phyloP scores from a whole-genome alignment of 2,797 vertebrate species.

The Coendou prehensilis region DNA sequence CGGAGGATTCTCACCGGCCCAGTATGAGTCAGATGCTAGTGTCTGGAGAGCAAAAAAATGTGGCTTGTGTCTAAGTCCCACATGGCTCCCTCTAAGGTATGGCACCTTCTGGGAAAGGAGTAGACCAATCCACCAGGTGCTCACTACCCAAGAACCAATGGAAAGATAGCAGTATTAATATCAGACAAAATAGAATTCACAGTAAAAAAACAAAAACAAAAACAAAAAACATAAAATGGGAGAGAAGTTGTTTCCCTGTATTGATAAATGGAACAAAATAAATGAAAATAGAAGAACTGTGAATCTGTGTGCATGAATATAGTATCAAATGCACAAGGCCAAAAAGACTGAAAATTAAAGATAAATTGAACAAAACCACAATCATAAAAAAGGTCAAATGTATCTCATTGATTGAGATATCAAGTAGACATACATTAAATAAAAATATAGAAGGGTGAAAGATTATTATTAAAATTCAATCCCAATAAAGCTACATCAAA shows the following conservation, averaged over 20 bases:
- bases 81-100: neutral
- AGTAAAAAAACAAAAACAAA: neutral
- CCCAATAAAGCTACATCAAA: conserved; percentile 66
- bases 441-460: conserved; percentile 46
- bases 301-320: neutral
- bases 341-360: conserved; percentile 41
- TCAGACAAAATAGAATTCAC: conserved; percentile 10
- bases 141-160: neutral
- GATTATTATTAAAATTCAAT: conserved; percentile 51
- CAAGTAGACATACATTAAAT: conserved; percentile 39
- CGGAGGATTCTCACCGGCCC: neutral
- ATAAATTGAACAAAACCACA: conserved; percentile 49
- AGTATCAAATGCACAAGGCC: neutral
- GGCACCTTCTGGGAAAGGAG: neutral
- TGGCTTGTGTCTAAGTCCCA: neutral
- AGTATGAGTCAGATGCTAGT: neutral
- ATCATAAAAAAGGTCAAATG: neutral
- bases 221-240: neutral
- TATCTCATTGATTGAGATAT: neutral
- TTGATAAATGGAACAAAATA: conserved; percentile 16
- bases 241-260: neutral
- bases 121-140: neutral
- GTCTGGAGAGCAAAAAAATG: neutral
- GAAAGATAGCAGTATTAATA: conserved; percentile 32
- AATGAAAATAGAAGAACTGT: conserved; percentile 33